These are phyloP conservation scores for Zaprionus vittiger DNA, from an alignment of 1,140 invertebrate genomes.

Conservation along the genomic window DNA sequence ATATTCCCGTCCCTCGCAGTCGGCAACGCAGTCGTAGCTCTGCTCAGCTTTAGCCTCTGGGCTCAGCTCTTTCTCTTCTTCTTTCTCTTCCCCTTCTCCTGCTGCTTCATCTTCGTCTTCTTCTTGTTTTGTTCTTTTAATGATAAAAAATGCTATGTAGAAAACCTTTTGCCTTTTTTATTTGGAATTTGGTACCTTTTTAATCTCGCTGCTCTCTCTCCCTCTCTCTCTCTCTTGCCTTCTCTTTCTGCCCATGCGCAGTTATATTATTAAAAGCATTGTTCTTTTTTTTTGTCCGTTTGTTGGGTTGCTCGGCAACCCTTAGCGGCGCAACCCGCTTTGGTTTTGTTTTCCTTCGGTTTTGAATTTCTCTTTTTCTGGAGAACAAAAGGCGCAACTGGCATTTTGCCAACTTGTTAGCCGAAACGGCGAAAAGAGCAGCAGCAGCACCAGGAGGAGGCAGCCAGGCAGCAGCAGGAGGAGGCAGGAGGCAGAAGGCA, in stretches of 20 bases:
- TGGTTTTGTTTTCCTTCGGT: slow-evolving; percentile 28
- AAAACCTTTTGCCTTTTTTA: slow-evolving; percentile 77
- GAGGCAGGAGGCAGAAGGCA: background rate
- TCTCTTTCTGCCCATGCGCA: slow-evolving; percentile 40
- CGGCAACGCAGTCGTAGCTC: background rate
- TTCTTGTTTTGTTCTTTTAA: slow-evolving; percentile 79
- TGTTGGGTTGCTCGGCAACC: slow-evolving; percentile 54
- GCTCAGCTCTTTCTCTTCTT: slow-evolving; percentile 11
- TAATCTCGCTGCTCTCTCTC: slow-evolving; percentile 51
- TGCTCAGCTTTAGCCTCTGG: slow-evolving; percentile 5
- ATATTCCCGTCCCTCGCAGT: slow-evolving; percentile 47
- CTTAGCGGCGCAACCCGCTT: slow-evolving; percentile 62
- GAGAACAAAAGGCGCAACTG: slow-evolving; percentile 4
- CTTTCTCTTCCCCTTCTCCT: slow-evolving; percentile 68
- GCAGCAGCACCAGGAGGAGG: slow-evolving; percentile 38
- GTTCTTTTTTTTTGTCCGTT: slow-evolving; percentile 56
- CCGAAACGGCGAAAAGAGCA: slow-evolving; percentile 48
- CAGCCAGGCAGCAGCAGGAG: background rate
- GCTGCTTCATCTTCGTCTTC: slow-evolving; percentile 61
- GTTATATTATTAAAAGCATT: slow-evolving; percentile 75
- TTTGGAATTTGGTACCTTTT: slow-evolving; percentile 82
- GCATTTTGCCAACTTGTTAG: slow-evolving; percentile 9
- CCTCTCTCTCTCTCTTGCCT: too few species aligned
- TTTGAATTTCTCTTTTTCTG: slow-evolving; percentile 62
- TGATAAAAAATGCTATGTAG: slow-evolving; percentile 68